These are phyloP conservation scores for Drosophila falleni DNA, from an alignment of 2,888 invertebrate genomes.

Conservation along the genomic window DNA sequence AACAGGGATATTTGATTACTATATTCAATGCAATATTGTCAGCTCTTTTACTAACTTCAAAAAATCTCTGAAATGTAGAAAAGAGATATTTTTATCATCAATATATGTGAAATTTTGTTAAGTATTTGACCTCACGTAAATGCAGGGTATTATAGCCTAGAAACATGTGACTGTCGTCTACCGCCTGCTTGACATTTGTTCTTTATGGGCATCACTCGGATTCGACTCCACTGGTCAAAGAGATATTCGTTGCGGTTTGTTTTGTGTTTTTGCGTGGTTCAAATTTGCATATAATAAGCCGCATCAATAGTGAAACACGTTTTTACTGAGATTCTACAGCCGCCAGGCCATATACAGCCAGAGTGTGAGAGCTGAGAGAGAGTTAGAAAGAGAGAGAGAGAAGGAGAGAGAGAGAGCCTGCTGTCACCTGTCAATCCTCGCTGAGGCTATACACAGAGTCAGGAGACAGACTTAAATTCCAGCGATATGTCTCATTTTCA, in stretches of 20 bases:
- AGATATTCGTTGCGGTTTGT: conserved; percentile 52
- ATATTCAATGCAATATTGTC: neutral
- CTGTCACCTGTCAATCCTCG: conserved; percentile 80
- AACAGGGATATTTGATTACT: neutral
- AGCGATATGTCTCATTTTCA: conserved; percentile 83
- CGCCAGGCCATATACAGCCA: conserved; percentile 41
- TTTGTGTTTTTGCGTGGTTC: conserved; percentile 62
- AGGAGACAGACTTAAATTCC: conserved; percentile 66
- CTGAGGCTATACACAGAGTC: conserved; percentile 1
- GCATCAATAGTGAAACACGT: conserved; percentile 84
- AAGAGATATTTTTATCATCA: neutral
- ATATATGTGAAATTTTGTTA: too few species aligned
- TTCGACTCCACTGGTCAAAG: conserved; percentile 32
- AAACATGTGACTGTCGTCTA: conserved; percentile 47
- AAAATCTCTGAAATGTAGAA: too few species aligned
- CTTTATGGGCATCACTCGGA: conserved; percentile 80
- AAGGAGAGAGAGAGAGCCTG: conserved; percentile 12
- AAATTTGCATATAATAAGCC: conserved; percentile 85
- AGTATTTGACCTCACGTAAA: neutral
- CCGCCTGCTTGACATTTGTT: conserved; percentile 76
- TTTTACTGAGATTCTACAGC: conserved; percentile 68
- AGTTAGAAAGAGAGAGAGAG: conserved; percentile 11
- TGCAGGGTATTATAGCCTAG: conserved; percentile 33
- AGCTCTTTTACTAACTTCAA: neutral
- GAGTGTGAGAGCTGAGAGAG: conserved; percentile 26